phyloP scores from a whole-genome alignment of 2,888 invertebrate species.

The Listrodromus nycthemerus region DNA sequence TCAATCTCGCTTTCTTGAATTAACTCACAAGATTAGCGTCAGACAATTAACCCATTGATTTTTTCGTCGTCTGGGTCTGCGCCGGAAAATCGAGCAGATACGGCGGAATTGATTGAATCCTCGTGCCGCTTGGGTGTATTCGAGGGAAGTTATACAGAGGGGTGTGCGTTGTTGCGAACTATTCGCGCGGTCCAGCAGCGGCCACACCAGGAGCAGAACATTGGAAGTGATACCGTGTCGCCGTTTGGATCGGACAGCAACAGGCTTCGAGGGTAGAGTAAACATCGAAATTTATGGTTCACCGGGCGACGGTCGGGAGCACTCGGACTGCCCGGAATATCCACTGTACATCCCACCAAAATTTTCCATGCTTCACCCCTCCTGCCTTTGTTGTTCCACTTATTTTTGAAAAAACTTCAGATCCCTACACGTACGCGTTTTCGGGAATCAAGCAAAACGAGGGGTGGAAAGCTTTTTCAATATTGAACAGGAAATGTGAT shows the following conservation, averaged over 20 bases:
- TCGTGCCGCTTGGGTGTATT: slow-evolving; percentile 5
- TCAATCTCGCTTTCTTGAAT: not conserved
- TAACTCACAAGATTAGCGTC: not conserved
- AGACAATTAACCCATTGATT: slow-evolving; percentile 18
- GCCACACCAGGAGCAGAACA: slow-evolving; percentile 24
- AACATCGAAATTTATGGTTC: slow-evolving; percentile 60
- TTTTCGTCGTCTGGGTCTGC: not conserved
- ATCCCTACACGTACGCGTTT: not conserved
- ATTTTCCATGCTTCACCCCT: slow-evolving; percentile 8
- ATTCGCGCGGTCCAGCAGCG: slow-evolving; percentile 29
- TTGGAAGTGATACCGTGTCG: slow-evolving; percentile 64
- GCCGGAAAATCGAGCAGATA: slow-evolving; percentile 31
- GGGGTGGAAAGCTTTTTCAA: not conserved
- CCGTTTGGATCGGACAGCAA: slow-evolving; percentile 64
- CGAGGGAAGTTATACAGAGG: not conserved
- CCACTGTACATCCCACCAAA: not conserved
- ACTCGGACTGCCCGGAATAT: not conserved
- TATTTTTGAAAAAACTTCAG: not conserved
- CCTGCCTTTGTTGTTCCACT: not conserved
- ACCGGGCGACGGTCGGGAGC: slow-evolving; percentile 8
- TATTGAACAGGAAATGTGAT: not conserved
- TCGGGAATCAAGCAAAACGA: not conserved
- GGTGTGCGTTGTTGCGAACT: slow-evolving; percentile 32
- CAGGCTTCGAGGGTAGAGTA: slow-evolving; percentile 58
- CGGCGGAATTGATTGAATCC: slow-evolving; percentile 50